phyloP scores from a whole-genome alignment of 92 coral and sea anemone genomes.

The Scolanthus callimorphus region DNA sequence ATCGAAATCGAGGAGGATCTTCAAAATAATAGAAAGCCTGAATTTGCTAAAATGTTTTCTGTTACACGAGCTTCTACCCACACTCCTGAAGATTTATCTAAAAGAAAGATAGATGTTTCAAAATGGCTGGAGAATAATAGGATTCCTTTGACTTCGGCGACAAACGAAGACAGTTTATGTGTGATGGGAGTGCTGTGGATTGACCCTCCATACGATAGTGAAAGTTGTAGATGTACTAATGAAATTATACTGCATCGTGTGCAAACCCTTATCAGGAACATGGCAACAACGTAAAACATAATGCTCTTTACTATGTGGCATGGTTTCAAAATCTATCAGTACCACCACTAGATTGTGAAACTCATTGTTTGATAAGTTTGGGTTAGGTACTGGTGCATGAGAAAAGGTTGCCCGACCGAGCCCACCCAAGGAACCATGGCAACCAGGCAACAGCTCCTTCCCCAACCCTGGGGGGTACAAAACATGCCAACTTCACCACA shows the following conservation, averaged over 20 bases:
- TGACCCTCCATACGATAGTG: slow-evolving; percentile 84
- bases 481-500: no score
- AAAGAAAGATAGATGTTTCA: slow-evolving; percentile 42
- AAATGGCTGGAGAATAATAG: slow-evolving; percentile 86
- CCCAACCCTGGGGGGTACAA: no score
- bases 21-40: slow-evolving; percentile 11
- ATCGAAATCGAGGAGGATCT: slow-evolving; percentile 28
- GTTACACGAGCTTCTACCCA: slow-evolving; percentile 4
- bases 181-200: slow-evolving; percentile 87
- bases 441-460: no score
- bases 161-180: slow-evolving; percentile 42
- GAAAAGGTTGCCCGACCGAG: no score
- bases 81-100: slow-evolving; percentile 45
- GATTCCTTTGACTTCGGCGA: slow-evolving; percentile 51
- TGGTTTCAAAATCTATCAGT: no score
- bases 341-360: no score
- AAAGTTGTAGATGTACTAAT: slow-evolving; percentile 79
- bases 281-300: slow-evolving; percentile 5
- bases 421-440: no score
- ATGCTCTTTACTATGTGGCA: no score
- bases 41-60: slow-evolving; percentile 19
- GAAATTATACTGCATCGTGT: slow-evolving; percentile 79
- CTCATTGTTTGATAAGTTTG: no score
- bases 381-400: no score
- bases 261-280: slow-evolving; percentile 54